A percentile compares a stretch with the other conserved stretches of the same genome.
Conservation (phyloP, 2,797 vertebrate genomes). For the Steatocranus sp. region DNA sequence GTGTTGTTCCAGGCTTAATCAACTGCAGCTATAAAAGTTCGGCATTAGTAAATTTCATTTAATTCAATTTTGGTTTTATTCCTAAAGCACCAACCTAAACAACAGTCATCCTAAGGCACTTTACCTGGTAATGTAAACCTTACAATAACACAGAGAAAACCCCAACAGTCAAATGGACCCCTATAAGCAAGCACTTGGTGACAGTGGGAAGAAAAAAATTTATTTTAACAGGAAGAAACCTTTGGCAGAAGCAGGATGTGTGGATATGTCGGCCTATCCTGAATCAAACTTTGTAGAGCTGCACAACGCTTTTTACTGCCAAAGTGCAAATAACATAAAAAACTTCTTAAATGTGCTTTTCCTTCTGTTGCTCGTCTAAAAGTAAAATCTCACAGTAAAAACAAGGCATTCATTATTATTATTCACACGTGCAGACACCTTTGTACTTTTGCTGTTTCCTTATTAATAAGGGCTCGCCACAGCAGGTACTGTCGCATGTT, state of each 20-base stretch:
- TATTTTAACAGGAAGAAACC: neutral
- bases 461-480: neutral
- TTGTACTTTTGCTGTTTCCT: neutral
- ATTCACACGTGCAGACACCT: neutral
- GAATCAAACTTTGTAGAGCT: neutral
- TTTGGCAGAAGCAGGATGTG: neutral
- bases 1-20: neutral
- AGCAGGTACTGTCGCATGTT: neutral
- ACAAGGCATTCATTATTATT: neutral
- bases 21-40: neutral
- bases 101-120: neutral
- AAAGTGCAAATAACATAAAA: neutral
- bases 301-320: neutral
- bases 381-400: neutral
- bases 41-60: neutral
- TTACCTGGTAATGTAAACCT: neutral
- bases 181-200: neutral
- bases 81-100: neutral
- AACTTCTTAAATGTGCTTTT: neutral
- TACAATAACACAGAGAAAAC: neutral
- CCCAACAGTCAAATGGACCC: neutral
- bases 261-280: rapidly evolving
- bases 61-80: rapidly evolving
- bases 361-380: neutral
- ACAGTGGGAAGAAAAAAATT: too few relatives aligned